A percentile compares a stretch with the other conserved stretches of the same genome.
phyloP scores from a whole-genome alignment of 2,797 vertebrate genomes.

The Scomberomorus guttatus region DNA sequence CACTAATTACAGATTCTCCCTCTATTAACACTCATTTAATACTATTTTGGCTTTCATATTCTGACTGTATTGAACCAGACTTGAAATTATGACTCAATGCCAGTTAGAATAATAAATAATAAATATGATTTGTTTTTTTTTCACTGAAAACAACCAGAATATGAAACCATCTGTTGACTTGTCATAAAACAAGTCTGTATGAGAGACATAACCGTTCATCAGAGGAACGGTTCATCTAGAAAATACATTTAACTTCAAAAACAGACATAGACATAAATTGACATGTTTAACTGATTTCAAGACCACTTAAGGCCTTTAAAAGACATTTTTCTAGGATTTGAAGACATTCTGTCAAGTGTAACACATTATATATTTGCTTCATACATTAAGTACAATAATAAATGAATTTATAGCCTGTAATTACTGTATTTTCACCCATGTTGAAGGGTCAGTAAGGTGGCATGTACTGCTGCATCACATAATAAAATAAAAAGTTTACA shows the following conservation, averaged over 20 bases:
- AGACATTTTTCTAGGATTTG: background rate
- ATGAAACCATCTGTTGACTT: background rate
- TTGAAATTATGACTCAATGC: background rate
- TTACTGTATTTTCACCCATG: too few species aligned
- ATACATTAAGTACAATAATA: too few species aligned
- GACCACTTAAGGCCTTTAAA: background rate
- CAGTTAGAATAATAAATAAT: background rate
- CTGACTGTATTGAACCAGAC: background rate
- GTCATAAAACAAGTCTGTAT: too few species aligned
- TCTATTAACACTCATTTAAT: background rate
- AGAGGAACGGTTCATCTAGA: background rate
- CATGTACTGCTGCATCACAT: background rate
- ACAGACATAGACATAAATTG: background rate
- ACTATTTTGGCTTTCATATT: background rate
- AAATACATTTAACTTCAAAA: background rate
- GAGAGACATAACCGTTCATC: too few species aligned
- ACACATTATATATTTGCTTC: too few species aligned
- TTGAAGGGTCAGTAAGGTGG: too few species aligned
- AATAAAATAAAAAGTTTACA: background rate
- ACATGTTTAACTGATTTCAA: background rate
- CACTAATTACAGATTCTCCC: background rate
- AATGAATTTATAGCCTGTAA: too few species aligned
- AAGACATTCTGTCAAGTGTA: too few species aligned
- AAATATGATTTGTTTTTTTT: background rate
- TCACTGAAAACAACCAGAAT: background rate